Evolutionary conservation across 2,797 vertebrate species (phyloP), one percentile per base, ranked within the genome.

Genomic region (Dipus sagitta): DNA sequence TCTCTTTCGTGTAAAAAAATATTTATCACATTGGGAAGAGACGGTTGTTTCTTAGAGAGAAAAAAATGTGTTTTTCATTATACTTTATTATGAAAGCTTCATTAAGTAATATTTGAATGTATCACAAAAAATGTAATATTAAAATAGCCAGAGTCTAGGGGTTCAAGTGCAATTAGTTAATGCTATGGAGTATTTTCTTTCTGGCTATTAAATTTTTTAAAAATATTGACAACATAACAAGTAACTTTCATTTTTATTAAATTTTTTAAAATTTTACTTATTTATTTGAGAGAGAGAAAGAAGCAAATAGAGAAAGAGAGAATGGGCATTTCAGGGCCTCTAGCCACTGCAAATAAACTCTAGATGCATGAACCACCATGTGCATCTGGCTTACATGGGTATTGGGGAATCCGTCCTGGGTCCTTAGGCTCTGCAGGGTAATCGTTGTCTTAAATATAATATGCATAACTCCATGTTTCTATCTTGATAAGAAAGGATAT

Each of bases 51-150:
- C 86, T 84, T 82, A 85, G 64, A 30, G 24, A 2, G 30, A 38
- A 72, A 87, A 85, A 80, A 7, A 65, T 5, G 14, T 58, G 54
- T 83, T 93, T 76, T 34, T 77, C 30, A 62, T 81, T 71, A 64
- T 79, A 77, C 34, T 89, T 93, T 47, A 92, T 76, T 93, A 1
- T 83, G 86, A 90, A 88, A 86, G 30, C 64, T 20, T 74, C 32
- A 79, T 24, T 12, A 91, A 79, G 23, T 17, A 88, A 91, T 75
- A 76, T 47, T 65, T 86, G 6, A 32, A 91, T 65, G 10, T 87
- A 42, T 79, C 54, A 64, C 65, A 92, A 84, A 93, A n/a, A 76
- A 70, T 60, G 26, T 2, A 80, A 92, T 93, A 92, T 80, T 89
- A 80, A 92, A 95, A 88, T 42, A 32, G 3, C n/a, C 32, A 15